Evolutionary conservation across 2,113 vertebrate species (phyloP), one percentile per base, ranked within the genome.

Genomic region (Herpailurus yagouaroundi): DNA sequence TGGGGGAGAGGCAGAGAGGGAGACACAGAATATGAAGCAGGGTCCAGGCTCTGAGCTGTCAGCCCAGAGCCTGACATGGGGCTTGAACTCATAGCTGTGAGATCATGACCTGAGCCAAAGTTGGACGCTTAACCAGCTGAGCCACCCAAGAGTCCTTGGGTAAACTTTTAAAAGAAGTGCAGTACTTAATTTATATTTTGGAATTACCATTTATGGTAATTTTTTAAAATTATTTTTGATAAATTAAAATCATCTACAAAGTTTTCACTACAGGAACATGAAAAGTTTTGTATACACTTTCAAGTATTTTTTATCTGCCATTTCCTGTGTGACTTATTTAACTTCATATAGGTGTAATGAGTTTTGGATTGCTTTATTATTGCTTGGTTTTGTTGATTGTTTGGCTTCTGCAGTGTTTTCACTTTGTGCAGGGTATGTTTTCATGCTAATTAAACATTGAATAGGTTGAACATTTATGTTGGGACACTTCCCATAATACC

Each of bases 161-260:
- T 55, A 81, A 63, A 38, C 25, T 55, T 69, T 90, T 85, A 91
- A 68, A 90, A 88, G 19, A 85, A 63, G 27, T 85, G 19, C 5
- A 83, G 3, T 63, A 55, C 18, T 88, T 93, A 88, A 88, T 95
- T 82, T 85, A 50, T 11, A 55, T 80, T 85, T 92, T 93, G 89
- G n/a, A 89, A 19, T 95, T 90, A 60, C 10, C 60, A 19, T 77
- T 45, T 45, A 19, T 91, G 33, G n/a, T 80, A 91, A 38, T 86
- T 89, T 94, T 94, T 63, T 68, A 21, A 96, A 89, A 89, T 2
- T 19, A 68, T 71, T 93, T 57, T 88, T 94, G 87, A 36, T 85
- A 94, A 94, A 84, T 97, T 96, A 45, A 94, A 77, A 95, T 86
- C 18, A 66, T 79, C 48, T 82, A 23, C 33, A 89, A 50, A 94